These are phyloP conservation scores for Sylvia atricapilla DNA, from an alignment of 2,113 vertebrate species.

Conservation along the genomic window DNA sequence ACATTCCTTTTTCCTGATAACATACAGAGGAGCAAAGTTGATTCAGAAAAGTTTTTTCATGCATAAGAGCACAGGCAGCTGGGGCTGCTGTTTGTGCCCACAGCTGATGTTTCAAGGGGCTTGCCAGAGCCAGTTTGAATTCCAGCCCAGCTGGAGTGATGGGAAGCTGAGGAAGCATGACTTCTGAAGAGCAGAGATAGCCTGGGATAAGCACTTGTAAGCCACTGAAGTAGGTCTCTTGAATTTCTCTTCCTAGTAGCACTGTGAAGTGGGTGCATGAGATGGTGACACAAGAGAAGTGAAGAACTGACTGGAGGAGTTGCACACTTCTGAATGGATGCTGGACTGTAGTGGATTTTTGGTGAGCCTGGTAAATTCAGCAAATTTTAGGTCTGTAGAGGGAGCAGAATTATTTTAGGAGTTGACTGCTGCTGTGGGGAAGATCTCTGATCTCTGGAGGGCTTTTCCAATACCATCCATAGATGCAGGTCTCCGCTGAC, in stretches of 20 bases:
- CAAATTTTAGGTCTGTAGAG: not conserved
- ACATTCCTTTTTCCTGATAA: slow-evolving; percentile 35
- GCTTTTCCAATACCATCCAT: not conserved
- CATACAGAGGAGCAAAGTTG: not conserved
- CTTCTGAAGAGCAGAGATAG: not conserved
- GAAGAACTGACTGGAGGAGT: not conserved
- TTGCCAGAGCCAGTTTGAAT: not conserved
- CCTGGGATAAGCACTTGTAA: not conserved
- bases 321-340: not conserved
- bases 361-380: not conserved
- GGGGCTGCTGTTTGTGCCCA: not conserved
- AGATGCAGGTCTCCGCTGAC: not conserved
- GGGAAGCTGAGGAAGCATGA: not conserved
- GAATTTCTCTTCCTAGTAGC: not conserved
- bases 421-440: not conserved
- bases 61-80: not conserved
- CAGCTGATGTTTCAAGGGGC: not conserved
- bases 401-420: not conserved
- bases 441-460: not conserved
- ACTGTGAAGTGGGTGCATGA: not conserved
- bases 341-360: not conserved
- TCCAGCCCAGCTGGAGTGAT: not conserved
- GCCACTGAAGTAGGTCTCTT: not conserved
- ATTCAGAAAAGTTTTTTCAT: not conserved
- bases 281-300: not conserved